Evolutionary conservation across 2,113 vertebrate genomes (phyloP).

Genomic region (Meriones unguiculatus): DNA sequence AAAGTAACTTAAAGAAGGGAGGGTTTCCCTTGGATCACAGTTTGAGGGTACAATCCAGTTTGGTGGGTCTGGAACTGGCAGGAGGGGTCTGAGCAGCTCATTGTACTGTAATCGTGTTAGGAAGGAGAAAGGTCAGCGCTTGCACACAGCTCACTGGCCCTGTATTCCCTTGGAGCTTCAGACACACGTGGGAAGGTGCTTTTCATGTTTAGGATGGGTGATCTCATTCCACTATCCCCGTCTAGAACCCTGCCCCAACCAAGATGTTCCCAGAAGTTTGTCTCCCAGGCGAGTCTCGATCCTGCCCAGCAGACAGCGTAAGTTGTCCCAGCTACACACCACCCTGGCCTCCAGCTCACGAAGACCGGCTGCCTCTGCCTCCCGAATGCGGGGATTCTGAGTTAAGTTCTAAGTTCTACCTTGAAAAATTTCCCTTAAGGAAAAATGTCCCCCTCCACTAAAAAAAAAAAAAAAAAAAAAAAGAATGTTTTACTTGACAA

Average conservation of each 20-base stretch:
- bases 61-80: not conserved
- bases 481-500: conserved; percentile 21
- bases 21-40: not conserved
- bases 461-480: not conserved
- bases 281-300: not conserved
- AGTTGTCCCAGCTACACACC: not conserved
- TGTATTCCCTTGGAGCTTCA: too few relatives aligned
- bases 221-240: not conserved
- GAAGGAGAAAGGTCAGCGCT: not conserved
- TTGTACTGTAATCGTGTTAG: not conserved
- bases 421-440: conserved; percentile 22
- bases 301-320: not conserved
- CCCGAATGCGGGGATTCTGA: not conserved
- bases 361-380: not conserved
- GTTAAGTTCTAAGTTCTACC: conserved; percentile 3
- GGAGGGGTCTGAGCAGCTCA: not conserved
- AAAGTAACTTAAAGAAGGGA: not conserved
- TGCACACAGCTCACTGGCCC: not conserved
- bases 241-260: not conserved
- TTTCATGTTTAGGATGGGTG: not conserved
- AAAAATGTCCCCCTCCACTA: not conserved
- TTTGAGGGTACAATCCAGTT: not conserved
- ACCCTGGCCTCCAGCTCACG: not conserved
- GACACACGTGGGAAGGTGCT: too few relatives aligned
- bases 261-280: not conserved